Evolutionary conservation across 1,140 invertebrate species (phyloP), one percentile per base, ranked within the genome.

Genomic region (Cepaea nemoralis): DNA sequence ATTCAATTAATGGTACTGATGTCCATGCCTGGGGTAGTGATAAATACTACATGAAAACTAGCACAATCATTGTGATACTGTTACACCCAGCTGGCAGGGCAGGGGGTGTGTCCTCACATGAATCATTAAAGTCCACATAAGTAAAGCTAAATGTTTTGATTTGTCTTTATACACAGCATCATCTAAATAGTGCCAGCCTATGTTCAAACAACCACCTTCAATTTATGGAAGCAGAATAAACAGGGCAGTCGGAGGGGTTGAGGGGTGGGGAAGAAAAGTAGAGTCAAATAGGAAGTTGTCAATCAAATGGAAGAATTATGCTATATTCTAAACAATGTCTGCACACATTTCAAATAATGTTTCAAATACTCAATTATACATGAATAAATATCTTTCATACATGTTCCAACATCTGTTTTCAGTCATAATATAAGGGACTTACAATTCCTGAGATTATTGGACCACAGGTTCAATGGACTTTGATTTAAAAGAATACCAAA

Each of bases 21-120:
- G 24, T 31, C 66, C 50, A 77, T 63, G 75, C 33, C 59, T 19
- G 50, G 59, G 66, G 48, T 39, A 63, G 75, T 63, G 66, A 77
- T 77, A 77, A 77, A 77, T 77, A 77, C 75, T 77, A 77, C 50
- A 77, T 77, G 75, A 35, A 14, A 35, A 31, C 42, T 33, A 8
- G 10, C 71, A 8, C 40, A 40, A 35, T 40, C 16, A 33, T 3
- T n/a, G n/a, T n/a, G n/a, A n/a, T n/a, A n/a, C n/a, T n/a, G n/a
- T n/a, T n/a, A n/a, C n/a, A n/a, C n/a, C n/a, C n/a, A n/a, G n/a
- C n/a, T n/a, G n/a, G n/a, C n/a, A n/a, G n/a, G n/a, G n/a, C n/a
- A n/a, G n/a, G n/a, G n/a, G n/a, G 5, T 35, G 33, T 35, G 14
- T 24, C 12, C 14, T 33, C 16, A 33, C 10, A 8, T 10, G 6